Percentiles rank a stretch among this genome's conserved stretches.
phyloP scores from a whole-genome alignment of 2,113 vertebrate species.

The Lasiurus borealis region DNA sequence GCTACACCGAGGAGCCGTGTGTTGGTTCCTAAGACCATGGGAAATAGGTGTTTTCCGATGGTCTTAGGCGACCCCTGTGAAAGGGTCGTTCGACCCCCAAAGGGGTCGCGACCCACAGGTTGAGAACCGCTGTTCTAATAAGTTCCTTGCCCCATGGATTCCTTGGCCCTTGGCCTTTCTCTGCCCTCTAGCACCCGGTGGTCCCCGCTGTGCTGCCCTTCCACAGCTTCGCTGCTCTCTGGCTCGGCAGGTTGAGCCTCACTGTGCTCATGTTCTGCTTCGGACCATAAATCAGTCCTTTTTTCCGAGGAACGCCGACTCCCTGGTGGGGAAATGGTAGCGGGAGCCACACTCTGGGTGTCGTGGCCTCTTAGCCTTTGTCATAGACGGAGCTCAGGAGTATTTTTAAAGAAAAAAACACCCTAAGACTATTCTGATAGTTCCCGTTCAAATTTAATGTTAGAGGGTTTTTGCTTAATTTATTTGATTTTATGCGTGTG shows the following conservation, averaged over 20 bases:
- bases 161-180: background rate
- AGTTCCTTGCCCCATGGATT: background rate
- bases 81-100: too few species aligned
- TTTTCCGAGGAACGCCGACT: background rate
- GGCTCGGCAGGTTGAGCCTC: background rate
- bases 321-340: background rate
- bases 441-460: background rate
- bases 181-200: background rate
- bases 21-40: too few species aligned
- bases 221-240: background rate
- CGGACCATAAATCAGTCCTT: background rate
- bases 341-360: background rate
- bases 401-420: background rate
- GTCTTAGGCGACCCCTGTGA: too few species aligned
- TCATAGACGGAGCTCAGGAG: background rate
- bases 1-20: too few species aligned
- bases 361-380: background rate
- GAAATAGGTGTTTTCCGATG: too few species aligned
- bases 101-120: too few species aligned
- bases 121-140: too few species aligned
- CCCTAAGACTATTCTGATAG: background rate
- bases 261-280: background rate
- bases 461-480: background rate
- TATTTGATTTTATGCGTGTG: background rate
- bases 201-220: background rate